Percentiles rank a stretch among this genome's conserved stretches.
Evolutionary conservation across 1,140 invertebrate genomes (phyloP).

Genomic region (Papilio aristodemus): DNA sequence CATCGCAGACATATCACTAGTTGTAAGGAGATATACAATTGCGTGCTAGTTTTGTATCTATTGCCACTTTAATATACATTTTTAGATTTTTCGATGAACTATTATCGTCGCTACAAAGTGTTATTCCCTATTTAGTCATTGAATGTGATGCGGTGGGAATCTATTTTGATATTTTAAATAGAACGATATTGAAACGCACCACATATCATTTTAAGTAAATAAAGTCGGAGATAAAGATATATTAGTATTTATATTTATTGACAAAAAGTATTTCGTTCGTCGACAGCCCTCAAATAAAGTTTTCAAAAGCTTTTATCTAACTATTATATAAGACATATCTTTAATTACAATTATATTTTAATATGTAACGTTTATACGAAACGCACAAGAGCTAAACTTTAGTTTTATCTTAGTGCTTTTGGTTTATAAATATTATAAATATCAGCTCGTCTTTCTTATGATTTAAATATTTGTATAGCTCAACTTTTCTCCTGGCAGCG

Average conservation of each 20-base stretch:
- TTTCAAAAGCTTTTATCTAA: neutral
- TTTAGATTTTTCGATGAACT: conserved; percentile 24
- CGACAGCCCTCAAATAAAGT: neutral
- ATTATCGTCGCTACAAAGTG: neutral
- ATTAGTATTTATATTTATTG: neutral
- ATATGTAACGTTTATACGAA: neutral
- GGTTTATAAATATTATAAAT: too few species aligned
- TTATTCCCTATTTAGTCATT: neutral
- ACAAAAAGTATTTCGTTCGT: neutral
- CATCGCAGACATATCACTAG: conserved; percentile 78
- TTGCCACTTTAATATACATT: conserved; percentile 29
- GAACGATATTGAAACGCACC: neutral
- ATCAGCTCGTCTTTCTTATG: neutral
- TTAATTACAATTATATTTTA: neutral
- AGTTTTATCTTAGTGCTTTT: too few species aligned
- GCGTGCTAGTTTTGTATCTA: conserved; percentile 41
- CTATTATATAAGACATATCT: conserved; percentile 1
- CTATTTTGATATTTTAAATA: neutral
- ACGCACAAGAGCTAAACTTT: conserved; percentile 6
- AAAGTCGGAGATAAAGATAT: neutral
- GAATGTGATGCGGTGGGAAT: neutral
- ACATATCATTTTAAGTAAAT: neutral
- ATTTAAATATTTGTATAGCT: conserved; percentile 9
- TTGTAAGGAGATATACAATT: conserved; percentile 61
- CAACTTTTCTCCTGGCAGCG: too few species aligned